These are phyloP conservation scores for Tenualosa thibaudeaui DNA, from an alignment of 2,797 vertebrate genomes.

Conservation along the genomic window DNA sequence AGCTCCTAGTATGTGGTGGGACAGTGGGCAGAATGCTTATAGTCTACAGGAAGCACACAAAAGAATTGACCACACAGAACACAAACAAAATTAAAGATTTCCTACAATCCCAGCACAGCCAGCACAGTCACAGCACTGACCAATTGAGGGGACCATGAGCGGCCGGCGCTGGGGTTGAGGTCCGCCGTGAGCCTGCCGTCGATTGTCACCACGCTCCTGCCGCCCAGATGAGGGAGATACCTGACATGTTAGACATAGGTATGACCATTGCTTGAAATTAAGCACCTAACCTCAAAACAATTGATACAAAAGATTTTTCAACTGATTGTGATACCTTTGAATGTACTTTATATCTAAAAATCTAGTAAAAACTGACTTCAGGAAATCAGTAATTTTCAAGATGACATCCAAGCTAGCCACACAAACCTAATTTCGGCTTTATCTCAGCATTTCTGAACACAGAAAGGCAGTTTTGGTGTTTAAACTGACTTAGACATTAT, in stretches of 20 bases:
- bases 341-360: too few relatives aligned
- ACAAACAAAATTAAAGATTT: slow-evolving; percentile 20
- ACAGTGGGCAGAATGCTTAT: slow-evolving; percentile 35
- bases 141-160: slow-evolving; percentile 85
- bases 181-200: slow-evolving; percentile 74
- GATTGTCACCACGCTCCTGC: slow-evolving; percentile 72
- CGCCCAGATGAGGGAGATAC: slow-evolving; percentile 77
- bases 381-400: too few relatives aligned
- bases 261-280: background rate
- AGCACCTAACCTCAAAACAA: too few relatives aligned
- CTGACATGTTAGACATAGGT: slow-evolving; percentile 71
- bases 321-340: too few relatives aligned
- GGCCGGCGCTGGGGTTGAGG: slow-evolving; percentile 80
- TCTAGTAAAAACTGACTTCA: too few relatives aligned
- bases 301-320: too few relatives aligned
- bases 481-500: too few relatives aligned
- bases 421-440: too few relatives aligned
- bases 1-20: slow-evolving; percentile 40
- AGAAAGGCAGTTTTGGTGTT: too few relatives aligned
- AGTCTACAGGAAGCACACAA: slow-evolving; percentile 23
- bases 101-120: slow-evolving; percentile 5
- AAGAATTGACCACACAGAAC: slow-evolving; percentile 27
- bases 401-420: too few relatives aligned
- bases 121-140: slow-evolving; percentile 75
- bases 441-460: too few relatives aligned